Evolutionary conservation across 2,113 vertebrate genomes (phyloP).

Genomic region (Pangasianodon gigas): DNA sequence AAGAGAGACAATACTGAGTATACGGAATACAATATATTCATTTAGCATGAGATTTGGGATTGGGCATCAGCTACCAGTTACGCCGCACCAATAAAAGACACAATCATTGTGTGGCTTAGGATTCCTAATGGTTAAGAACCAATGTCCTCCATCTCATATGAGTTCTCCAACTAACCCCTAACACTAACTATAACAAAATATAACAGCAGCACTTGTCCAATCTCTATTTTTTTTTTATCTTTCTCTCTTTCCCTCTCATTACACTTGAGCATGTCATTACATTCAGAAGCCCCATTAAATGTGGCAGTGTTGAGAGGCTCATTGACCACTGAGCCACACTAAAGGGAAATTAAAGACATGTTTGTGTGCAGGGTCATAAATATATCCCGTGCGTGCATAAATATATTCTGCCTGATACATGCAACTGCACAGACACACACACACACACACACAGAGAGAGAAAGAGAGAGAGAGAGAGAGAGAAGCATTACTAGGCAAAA

Average conservation of each 20-base stretch:
- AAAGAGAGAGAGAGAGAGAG: no score
- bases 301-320: conserved; percentile 35
- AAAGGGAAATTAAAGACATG: conserved; percentile 36
- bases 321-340: conserved; percentile 43
- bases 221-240: neutral
- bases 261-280: conserved; percentile 47
- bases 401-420: neutral
- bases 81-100: neutral
- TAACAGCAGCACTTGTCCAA: neutral
- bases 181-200: neutral
- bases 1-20: neutral
- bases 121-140: conserved; percentile 20
- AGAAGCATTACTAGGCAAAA: neutral
- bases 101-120: neutral
- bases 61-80: neutral
- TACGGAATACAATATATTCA: neutral
- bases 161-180: neutral
- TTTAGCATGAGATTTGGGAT: neutral
- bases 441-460: neutral
- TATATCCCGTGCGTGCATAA: neutral
- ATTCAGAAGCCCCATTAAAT: conserved; percentile 49
- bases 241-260: conserved; percentile 15
- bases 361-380: conserved; percentile 20
- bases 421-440: neutral
- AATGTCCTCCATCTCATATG: neutral